Evolutionary conservation across 1,140 invertebrate genomes (phyloP).

Genomic region (Arctopsyche grandis): DNA sequence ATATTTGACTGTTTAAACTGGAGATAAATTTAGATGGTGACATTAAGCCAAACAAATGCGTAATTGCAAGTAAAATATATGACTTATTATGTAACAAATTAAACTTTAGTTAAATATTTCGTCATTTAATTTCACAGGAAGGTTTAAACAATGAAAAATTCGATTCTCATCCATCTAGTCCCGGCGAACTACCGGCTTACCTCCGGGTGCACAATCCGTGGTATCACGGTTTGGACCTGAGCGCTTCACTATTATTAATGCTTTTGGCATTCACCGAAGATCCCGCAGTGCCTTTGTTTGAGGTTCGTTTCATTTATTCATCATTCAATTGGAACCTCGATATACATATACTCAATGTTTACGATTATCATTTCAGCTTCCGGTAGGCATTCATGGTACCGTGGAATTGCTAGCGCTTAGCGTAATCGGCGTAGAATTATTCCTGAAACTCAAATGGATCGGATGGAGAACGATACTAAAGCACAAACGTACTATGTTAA

Average conservation of each 20-base stretch:
- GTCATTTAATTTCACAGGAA: conserved; percentile 70
- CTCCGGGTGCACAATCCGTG: conserved; percentile 87
- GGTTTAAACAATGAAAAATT: conserved; percentile 94
- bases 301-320: conserved; percentile 61
- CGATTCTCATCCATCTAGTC: conserved; percentile 85
- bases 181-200: conserved; percentile 86
- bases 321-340: not conserved
- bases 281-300: conserved; percentile 79
- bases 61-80: no score
- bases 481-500: conserved; percentile 87
- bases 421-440: conserved; percentile 81
- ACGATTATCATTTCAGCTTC: conserved; percentile 65
- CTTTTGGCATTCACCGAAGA: conserved; percentile 84
- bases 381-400: conserved; percentile 83
- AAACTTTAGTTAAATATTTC: conserved; percentile 41
- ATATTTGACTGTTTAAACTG: not conserved
- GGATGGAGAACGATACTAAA: conserved; percentile 84
- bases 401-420: conserved; percentile 83
- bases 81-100: no score
- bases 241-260: conserved; percentile 81
- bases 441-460: conserved; percentile 86
- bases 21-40: no score
- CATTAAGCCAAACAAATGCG: no score
- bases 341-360: conserved; percentile 31
- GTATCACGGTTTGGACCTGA: conserved; percentile 87